phyloP scores from a whole-genome alignment of 2,888 invertebrate genomes.

The Malacosoma neustria region DNA sequence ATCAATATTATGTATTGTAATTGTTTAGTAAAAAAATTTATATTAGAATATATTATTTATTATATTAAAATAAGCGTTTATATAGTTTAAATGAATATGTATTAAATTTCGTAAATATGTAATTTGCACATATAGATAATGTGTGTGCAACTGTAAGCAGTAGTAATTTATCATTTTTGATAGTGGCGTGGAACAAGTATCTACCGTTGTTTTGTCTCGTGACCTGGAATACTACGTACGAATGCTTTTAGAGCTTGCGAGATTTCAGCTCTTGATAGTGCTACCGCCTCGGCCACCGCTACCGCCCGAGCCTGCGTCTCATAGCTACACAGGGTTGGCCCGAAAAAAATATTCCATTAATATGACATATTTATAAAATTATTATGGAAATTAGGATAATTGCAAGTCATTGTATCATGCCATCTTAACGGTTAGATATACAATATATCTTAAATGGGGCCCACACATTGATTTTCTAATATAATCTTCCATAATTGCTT shows the following conservation, averaged over 20 bases:
- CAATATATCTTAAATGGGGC: background rate
- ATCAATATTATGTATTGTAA: no score
- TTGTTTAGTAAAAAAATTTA: no score
- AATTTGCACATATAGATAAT: no score
- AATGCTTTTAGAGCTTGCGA: conserved; percentile 22
- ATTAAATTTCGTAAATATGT: no score
- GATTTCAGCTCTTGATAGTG: conserved; percentile 33
- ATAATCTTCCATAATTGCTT: conserved; percentile 4
- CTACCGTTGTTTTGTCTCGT: conserved; percentile 50
- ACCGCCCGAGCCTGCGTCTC: background rate
- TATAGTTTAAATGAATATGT: no score
- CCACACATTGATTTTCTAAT: background rate
- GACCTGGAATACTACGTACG: conserved; percentile 34
- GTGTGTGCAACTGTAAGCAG: no score
- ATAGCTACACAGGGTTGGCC: background rate
- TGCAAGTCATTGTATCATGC: background rate
- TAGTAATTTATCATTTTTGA: conserved; percentile 31
- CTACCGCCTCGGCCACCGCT: background rate
- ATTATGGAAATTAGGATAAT: background rate
- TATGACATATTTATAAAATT: background rate
- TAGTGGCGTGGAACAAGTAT: conserved; percentile 28
- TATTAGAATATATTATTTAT: no score
- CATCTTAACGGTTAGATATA: background rate
- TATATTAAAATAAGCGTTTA: no score
- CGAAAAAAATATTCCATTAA: background rate